Evolutionary conservation across 1,140 invertebrate species (phyloP), one percentile per base, ranked within the genome.

Genomic region (Pseudomyrmex dendroicus): DNA sequence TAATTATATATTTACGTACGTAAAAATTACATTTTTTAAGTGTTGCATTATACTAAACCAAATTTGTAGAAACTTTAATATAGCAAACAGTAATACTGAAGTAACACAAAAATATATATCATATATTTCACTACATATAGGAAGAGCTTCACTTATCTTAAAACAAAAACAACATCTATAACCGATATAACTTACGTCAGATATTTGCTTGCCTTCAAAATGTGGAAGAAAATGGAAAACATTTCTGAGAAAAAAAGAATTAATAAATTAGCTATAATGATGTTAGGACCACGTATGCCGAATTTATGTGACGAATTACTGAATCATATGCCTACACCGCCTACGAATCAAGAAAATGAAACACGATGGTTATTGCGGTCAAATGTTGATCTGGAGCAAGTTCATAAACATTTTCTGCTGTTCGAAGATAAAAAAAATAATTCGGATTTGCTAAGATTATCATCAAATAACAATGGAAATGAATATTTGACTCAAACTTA

Each of bases 121-220:
- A 56, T 62, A 64, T 73, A 72, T 83, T 84, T 76, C 13, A 83
- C 89, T 85, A 57, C 35, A 5, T 70, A 62, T 52, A 94, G 93
- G 56, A 94, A 91, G 90, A 92, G 87, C 73, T 91, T 94, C 64
- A 54, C 66, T 5, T 85, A 68, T 82, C 73, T 90, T 25, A 68
- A 73, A 13, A 68, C 77, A 63, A 85, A 84, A 35, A 13, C 5
- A 17, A 83, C 86, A 35, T 63, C 83, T 44, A 76, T 90, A 73
- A 91, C 90, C 10, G 89, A 86, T 52, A 48, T 90, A 64, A 85
- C 84, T 35, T 94, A 93, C 74, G 74, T 91, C 12, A 88, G 92
- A 72, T 93, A 93, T 83, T 86, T 94, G 52, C 82, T 94, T 9
- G 82, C 88, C 62, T 89, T 94, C n/a, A 91, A 91, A 62, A 80